These are phyloP conservation scores for Nothobranchius furzeri DNA, from an alignment of 2,113 vertebrate species.

Conservation along the genomic window DNA sequence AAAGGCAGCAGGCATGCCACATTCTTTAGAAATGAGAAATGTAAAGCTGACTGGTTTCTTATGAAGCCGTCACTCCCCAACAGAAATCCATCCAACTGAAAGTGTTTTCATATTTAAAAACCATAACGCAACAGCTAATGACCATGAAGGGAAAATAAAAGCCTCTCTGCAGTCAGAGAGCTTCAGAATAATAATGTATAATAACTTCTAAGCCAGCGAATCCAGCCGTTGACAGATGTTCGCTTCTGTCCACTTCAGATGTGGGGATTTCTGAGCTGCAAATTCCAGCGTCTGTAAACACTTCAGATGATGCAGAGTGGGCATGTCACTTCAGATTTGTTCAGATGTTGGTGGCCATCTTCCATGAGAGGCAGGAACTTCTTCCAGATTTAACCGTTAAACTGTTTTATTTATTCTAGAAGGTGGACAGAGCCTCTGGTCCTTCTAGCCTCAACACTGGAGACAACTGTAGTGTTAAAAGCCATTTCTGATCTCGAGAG, in stretches of 20 bases:
- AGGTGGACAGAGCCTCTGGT: no score
- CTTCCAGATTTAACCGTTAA: no score
- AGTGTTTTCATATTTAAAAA: constrained; percentile 23
- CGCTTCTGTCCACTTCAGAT: neutral
- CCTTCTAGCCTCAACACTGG: no score
- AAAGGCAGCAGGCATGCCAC: neutral
- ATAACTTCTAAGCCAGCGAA: constrained; percentile 31
- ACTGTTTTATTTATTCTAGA: no score
- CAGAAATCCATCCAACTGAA: constrained; percentile 11
- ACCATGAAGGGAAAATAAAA: constrained; percentile 10
- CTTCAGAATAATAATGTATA: constrained; percentile 3
- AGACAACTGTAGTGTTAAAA: no score
- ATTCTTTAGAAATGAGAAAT: neutral
- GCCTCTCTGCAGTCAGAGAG: neutral
- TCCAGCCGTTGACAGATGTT: constrained; percentile 27
- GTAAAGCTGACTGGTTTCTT: neutral
- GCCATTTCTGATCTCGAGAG: no score
- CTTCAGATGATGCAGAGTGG: neutral
- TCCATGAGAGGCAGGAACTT: no score
- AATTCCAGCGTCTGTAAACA: neutral
- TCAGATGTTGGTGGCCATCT: no score
- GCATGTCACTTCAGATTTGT: no score
- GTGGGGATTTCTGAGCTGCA: neutral
- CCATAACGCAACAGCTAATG: constrained; percentile 22
- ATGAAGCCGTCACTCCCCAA: constrained; percentile 4